Evolutionary conservation across 2,888 invertebrate genomes (phyloP).

Genomic region (Synanthedon andrenaeformis): DNA sequence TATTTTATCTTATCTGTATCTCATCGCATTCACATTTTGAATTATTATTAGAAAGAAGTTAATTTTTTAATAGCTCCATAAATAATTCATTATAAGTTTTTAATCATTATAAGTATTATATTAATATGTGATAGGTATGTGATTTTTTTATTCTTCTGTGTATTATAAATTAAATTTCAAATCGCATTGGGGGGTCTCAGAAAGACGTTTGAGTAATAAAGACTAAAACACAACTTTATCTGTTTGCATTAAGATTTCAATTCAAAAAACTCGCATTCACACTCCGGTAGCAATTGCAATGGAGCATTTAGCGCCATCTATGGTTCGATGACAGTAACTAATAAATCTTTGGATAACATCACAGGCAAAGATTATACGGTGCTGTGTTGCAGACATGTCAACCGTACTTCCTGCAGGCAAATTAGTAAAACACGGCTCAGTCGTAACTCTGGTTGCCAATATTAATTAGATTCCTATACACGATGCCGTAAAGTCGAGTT

Average conservation of each 20-base stretch:
- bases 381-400: slow-evolving; percentile 58
- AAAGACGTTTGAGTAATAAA: background rate
- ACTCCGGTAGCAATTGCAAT: background rate
- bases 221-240: too few species aligned
- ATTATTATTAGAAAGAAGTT: too few species aligned
- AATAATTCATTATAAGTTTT: too few species aligned
- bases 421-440: slow-evolving; percentile 56
- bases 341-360: slow-evolving; percentile 69
- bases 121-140: too few species aligned
- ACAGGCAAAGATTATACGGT: slow-evolving; percentile 66
- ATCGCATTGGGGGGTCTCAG: background rate
- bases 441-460: slow-evolving; percentile 23
- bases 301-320: slow-evolving; percentile 45
- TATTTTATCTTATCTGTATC: too few species aligned
- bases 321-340: slow-evolving; percentile 61
- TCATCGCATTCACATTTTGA: too few species aligned
- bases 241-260: background rate
- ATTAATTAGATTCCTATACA: slow-evolving; percentile 19
- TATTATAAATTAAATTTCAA: background rate
- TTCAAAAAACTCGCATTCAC: background rate
- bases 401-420: slow-evolving; percentile 67
- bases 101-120: too few species aligned
- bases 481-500: slow-evolving; percentile 20
- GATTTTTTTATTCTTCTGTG: too few species aligned
- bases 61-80: too few species aligned